A percentile compares a stretch with the other conserved stretches of the same genome.
phyloP scores from a whole-genome alignment of 1,140 invertebrate genomes.

The Neodiprion virginianus region DNA sequence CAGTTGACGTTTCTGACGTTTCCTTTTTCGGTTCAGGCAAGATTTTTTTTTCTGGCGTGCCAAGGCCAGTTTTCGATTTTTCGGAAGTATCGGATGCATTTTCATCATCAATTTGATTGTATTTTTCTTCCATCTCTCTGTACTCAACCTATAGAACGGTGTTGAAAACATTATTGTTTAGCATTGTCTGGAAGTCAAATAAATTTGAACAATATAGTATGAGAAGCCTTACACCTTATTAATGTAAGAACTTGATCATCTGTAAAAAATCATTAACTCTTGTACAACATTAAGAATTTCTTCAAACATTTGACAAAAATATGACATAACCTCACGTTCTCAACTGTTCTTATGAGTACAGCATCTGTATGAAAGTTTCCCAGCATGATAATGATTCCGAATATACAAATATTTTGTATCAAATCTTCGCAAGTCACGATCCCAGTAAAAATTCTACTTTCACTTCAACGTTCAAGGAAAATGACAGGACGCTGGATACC shows the following conservation, averaged over 20 bases:
- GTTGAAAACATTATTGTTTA: neutral
- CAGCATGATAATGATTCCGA: too few species aligned
- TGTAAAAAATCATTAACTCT: too few species aligned
- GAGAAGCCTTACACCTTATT: too few species aligned
- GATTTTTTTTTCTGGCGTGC: constrained; percentile 60
- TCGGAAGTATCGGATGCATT: constrained; percentile 70
- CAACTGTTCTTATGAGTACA: too few species aligned
- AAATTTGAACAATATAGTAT: too few species aligned
- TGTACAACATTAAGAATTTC: too few species aligned
- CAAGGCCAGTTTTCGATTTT: constrained; percentile 65
- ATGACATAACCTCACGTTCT: neutral
- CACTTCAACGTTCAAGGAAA: too few species aligned
- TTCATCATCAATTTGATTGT: constrained; percentile 69
- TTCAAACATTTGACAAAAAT: neutral
- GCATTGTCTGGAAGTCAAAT: neutral
- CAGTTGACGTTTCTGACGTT: constrained; percentile 37
- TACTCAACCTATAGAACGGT: constrained; percentile 67
- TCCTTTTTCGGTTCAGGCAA: constrained; percentile 53
- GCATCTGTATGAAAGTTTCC: too few species aligned
- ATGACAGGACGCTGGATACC: constrained; percentile 1
- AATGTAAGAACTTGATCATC: too few species aligned
- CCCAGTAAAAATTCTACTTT: too few species aligned
- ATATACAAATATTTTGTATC: too few species aligned
- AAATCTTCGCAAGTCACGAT: too few species aligned
- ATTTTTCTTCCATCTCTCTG: constrained; percentile 73